Conservation (phyloP, 2,113 vertebrate genomes). For the Cololabis saira region DNA sequence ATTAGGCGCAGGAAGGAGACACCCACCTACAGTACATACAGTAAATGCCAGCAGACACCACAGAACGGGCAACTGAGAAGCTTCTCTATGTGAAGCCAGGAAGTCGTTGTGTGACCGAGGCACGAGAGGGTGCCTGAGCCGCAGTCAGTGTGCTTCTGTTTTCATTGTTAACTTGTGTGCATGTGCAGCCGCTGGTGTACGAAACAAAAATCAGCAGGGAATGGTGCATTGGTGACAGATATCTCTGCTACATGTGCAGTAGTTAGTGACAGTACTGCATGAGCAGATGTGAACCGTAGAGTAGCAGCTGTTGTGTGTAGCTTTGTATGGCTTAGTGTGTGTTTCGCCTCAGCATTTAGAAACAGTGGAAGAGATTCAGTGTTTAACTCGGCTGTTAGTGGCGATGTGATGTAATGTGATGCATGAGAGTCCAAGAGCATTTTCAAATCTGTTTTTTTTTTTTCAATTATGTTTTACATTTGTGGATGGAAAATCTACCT, state of each 20-base stretch:
- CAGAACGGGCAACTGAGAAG: constrained; percentile 24
- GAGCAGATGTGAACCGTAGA: constrained; percentile 53
- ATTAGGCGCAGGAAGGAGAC: constrained; percentile 35
- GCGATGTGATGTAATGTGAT: constrained; percentile 14
- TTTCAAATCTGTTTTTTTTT: not conserved
- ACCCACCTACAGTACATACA: constrained; percentile 44
- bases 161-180: constrained; percentile 28
- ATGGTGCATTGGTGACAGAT: constrained; percentile 31
- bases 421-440: constrained; percentile 22
- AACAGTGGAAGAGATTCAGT: constrained; percentile 38
- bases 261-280: constrained; percentile 65
- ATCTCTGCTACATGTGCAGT: constrained; percentile 40
- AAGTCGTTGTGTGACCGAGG: constrained; percentile 24
- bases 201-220: constrained; percentile 27
- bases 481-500: not conserved
- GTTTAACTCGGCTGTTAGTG: constrained; percentile 15
- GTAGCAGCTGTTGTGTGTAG: constrained; percentile 63
- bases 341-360: constrained; percentile 38
- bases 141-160: constrained; percentile 34
- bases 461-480: not conserved
- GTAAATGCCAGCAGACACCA: constrained; percentile 32
- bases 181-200: constrained; percentile 29
- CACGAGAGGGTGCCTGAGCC: constrained; percentile 39
- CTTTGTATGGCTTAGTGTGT: constrained; percentile 58
- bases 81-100: constrained; percentile 1